Base-by-base conservation (phyloP, 2,113 vertebrate genomes). In the Podocnemis expansa region DNA sequence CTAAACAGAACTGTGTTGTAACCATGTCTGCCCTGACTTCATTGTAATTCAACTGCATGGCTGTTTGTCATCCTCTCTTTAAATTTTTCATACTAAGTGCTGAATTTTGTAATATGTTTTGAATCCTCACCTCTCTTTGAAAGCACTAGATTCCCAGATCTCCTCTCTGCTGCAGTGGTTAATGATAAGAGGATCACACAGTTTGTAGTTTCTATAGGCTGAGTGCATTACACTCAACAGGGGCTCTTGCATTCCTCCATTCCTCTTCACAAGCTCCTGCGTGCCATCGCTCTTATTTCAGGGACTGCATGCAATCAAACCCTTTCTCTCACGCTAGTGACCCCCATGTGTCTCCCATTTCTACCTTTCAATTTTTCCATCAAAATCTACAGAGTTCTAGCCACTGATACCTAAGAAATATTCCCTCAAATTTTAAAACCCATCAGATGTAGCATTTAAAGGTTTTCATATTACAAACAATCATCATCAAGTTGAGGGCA, bases 291-390 rank as follows among this genome's bases (percentile, higher is more conserved):
- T 47, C 60, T 63, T 75, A 83, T 52, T 58, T 47, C 55, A 34
- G 2, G 2, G 5, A 85, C 49, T 34, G 87, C 25, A 80, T 67
- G 60, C 60, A n/a, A 38, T 45, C 73, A 60, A 75, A 90, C 5
- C 54, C 41, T 90, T 34, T 82, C 41, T 43, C 13, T 27, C 51
- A 78, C 3, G 73, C 1, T 8, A 41, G 34, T 13, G 17, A 27
- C 41, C 78, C n/a, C 4, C 3, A 56, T 0, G 0, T n/a, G 19
- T n/a, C 16, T 27, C 56, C 31, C 60, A 63, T 19, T 31, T 63
- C 60, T 63, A 63, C 60, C 60, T 67, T 67, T 67, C 34, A 56
- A 6, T 3, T 55, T 76, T 41, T 67, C 31, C 45, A 10, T 70
- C 13, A 84, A 88, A 86, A 6, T 54, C 21, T 70, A 38, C 4